A percentile compares a stretch with the other conserved stretches of the same genome.
phyloP scores from a whole-genome alignment of 2,888 invertebrate genomes.

The Sinotaia quadrata region DNA sequence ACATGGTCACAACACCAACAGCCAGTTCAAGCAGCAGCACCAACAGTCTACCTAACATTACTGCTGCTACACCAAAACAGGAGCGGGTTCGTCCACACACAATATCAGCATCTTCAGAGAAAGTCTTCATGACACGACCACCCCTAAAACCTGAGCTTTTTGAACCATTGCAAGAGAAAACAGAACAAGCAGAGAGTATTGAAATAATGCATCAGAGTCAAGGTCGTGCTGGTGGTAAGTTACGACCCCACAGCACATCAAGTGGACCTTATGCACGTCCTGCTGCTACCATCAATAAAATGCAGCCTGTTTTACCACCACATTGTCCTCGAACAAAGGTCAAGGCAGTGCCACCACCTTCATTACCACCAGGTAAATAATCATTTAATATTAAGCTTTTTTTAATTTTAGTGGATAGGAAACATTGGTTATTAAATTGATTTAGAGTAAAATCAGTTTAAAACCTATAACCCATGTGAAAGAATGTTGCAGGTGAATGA shows the following conservation, averaged over 20 bases:
- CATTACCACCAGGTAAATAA: slow-evolving; percentile 51
- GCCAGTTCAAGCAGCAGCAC: slow-evolving; percentile 69
- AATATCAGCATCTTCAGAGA: slow-evolving; percentile 91
- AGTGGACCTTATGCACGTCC: slow-evolving; percentile 52
- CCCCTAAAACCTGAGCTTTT: slow-evolving; percentile 90
- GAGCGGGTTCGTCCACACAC: slow-evolving; percentile 87
- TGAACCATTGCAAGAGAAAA: slow-evolving; percentile 78
- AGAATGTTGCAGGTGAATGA: no score
- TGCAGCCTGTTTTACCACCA: slow-evolving; percentile 66
- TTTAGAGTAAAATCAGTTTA: no score
- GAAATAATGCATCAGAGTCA: slow-evolving; percentile 36
- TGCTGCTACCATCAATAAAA: slow-evolving; percentile 63
- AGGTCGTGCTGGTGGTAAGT: slow-evolving; percentile 37
- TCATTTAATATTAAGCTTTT: no score
- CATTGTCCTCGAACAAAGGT: slow-evolving; percentile 65
- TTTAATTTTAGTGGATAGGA: no score
- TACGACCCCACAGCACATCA: slow-evolving; percentile 44
- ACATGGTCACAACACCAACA: slow-evolving; percentile 73
- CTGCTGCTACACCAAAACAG: slow-evolving; percentile 52
- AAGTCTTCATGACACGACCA: slow-evolving; percentile 81
- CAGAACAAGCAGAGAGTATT: slow-evolving; percentile 38
- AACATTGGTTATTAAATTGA: no score
- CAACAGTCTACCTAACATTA: slow-evolving; percentile 46
- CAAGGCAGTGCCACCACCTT: slow-evolving; percentile 62
- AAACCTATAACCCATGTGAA: no score